Conservation (phyloP, 2,113 vertebrate species). For the Athene noctua region DNA sequence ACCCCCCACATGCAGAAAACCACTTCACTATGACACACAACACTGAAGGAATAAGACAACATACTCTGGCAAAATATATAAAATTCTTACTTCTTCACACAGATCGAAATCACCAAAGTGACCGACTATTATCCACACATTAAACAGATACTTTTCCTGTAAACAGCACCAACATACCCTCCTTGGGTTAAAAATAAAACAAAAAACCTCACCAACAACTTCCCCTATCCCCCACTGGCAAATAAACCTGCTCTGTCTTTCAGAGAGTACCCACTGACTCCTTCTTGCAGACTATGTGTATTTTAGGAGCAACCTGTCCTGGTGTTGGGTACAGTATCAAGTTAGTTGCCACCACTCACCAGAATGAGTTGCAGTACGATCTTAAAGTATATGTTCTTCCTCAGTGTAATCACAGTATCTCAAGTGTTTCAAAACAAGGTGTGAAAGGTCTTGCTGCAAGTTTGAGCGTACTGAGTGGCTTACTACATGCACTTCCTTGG, state of each 20-base stretch:
- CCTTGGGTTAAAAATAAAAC: not conserved
- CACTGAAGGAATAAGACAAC: not conserved
- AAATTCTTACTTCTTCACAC: not conserved
- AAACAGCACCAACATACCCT: not conserved
- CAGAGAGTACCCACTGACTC: not conserved
- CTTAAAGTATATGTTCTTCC: not conserved
- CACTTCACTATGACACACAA: not conserved
- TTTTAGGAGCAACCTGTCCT: not conserved
- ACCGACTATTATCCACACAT: not conserved
- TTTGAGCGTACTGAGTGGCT: not conserved
- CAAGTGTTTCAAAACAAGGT: not conserved
- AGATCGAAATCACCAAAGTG: not conserved
- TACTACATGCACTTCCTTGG: fast-evolving
- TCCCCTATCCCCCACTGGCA: not conserved
- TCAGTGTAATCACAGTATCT: not conserved
- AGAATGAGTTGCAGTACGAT: not conserved
- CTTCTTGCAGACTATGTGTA: not conserved
- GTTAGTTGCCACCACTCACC: not conserved
- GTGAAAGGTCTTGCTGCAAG: not conserved
- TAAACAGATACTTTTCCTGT: not conserved
- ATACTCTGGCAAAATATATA: not conserved
- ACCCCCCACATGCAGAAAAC: not conserved
- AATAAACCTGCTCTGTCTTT: not conserved
- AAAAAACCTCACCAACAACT: not conserved
- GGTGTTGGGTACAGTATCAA: fast-evolving